A percentile compares a stretch with the other conserved stretches of the same genome.
These are phyloP conservation scores for Epistrophella euchroma DNA, from an alignment of 2,888 invertebrate species.

Conservation along the genomic window DNA sequence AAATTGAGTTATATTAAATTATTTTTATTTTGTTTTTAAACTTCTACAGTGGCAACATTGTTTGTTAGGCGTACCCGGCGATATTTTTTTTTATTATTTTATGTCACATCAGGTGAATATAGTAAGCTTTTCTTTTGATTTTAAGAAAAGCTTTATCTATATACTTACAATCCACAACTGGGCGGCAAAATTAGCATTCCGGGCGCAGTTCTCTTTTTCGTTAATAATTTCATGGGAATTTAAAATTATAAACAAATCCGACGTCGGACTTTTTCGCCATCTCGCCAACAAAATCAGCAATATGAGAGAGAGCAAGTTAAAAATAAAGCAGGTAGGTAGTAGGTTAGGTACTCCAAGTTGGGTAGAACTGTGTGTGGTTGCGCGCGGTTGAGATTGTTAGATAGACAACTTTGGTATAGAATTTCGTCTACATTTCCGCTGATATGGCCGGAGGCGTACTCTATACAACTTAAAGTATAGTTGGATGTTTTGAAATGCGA, in stretches of 20 bases:
- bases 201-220: conserved; percentile 19
- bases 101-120: conserved; percentile 44
- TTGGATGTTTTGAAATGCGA: conserved; percentile 16
- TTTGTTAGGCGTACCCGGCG: conserved; percentile 5
- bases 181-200: conserved; percentile 40
- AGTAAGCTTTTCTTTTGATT: conserved; percentile 44
- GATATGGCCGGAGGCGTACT: conserved; percentile 22
- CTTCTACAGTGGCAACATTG: not conserved
- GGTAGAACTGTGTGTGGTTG: conserved; percentile 36
- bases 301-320: conserved; percentile 18
- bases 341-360: conserved; percentile 1
- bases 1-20: not conserved
- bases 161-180: conserved; percentile 57
- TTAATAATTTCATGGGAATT: conserved; percentile 42
- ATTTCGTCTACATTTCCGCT: conserved; percentile 51
- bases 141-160: conserved; percentile 43
- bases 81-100: conserved; percentile 25
- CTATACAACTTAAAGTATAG: not conserved
- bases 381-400: conserved; percentile 34
- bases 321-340: conserved; percentile 41
- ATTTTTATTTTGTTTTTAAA: not conserved
- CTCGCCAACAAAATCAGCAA: conserved; percentile 16
- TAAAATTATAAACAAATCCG: conserved; percentile 56
- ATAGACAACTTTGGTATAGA: conserved; percentile 36
- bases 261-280: conserved; percentile 8